Conservation (phyloP, 2,797 vertebrate genomes). For the Aotus griseimembra region DNA sequence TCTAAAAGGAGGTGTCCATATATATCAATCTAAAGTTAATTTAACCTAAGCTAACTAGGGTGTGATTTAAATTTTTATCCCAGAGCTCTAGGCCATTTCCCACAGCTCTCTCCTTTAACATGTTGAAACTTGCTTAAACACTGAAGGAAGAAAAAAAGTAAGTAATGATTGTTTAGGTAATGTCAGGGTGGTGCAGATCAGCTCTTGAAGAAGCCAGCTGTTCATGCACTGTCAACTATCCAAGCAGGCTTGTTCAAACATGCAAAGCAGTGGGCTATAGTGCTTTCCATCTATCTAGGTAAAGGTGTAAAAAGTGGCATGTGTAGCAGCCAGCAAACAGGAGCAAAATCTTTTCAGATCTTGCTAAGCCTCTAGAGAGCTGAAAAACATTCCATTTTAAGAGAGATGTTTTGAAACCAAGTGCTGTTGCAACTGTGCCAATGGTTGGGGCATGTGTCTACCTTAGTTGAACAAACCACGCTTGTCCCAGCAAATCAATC, state of each 20-base stretch:
- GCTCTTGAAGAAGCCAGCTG: slow-evolving; percentile 58
- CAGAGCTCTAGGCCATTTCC: background rate
- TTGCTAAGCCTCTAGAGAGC: slow-evolving; percentile 61
- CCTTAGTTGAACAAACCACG: background rate
- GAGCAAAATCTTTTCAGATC: slow-evolving; percentile 63
- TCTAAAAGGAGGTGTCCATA: background rate
- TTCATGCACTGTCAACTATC: slow-evolving; percentile 22
- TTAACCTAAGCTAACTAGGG: slow-evolving; percentile 58
- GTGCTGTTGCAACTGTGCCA: background rate
- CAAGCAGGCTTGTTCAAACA: slow-evolving; percentile 54
- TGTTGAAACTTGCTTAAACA: slow-evolving; percentile 37
- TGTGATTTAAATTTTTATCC: background rate
- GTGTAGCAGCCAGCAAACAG: slow-evolving; percentile 59
- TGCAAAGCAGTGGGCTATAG: background rate
- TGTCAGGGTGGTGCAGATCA: slow-evolving; percentile 33
- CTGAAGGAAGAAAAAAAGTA: slow-evolving; percentile 1
- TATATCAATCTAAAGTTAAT: slow-evolving; percentile 57
- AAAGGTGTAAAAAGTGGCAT: slow-evolving; percentile 47
- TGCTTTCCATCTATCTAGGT: background rate
- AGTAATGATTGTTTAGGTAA: slow-evolving; percentile 61
- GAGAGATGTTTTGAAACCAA: slow-evolving; percentile 62
- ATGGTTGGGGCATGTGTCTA: background rate
- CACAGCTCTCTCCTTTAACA: slow-evolving; percentile 20
- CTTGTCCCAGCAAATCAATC: background rate
- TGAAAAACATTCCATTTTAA: slow-evolving; percentile 69